These are phyloP conservation scores for Mycetomoellerius zeteki DNA, from an alignment of 1,140 invertebrate species.

Conservation along the genomic window DNA sequence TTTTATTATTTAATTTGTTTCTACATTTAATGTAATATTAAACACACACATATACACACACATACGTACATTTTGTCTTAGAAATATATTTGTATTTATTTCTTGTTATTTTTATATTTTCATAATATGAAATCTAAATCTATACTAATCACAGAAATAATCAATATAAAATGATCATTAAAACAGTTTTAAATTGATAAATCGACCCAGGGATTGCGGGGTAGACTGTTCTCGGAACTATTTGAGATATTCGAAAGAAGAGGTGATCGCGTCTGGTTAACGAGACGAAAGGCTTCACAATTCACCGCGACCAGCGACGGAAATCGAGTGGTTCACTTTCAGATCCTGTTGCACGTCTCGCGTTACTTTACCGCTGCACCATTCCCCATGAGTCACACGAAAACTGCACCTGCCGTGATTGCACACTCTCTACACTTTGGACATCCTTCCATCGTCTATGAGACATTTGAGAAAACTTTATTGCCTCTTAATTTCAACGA, in stretches of 20 bases:
- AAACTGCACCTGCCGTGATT: constrained; percentile 53
- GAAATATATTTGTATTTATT: neutral
- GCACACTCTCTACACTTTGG: constrained; percentile 4
- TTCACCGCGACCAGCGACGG: constrained; percentile 53
- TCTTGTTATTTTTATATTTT: neutral
- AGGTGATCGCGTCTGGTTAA: constrained; percentile 20
- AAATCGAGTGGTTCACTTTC: constrained; percentile 76
- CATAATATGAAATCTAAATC: neutral
- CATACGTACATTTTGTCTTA: neutral
- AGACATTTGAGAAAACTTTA: neutral
- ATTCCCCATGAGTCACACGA: constrained; percentile 67
- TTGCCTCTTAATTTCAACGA: neutral
- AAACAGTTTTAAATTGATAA: neutral
- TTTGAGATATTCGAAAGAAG: constrained; percentile 24
- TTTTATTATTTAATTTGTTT: neutral
- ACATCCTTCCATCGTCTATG: constrained; percentile 5
- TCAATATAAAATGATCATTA: neutral
- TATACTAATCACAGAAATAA: neutral
- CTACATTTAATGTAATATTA: neutral
- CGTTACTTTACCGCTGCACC: constrained; percentile 60
- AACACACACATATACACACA: too few species aligned
- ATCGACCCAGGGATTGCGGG: neutral
- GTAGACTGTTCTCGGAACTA: neutral
- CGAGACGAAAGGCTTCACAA: constrained; percentile 31
- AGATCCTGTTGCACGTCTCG: constrained; percentile 74